Evolutionary conservation across 2,797 vertebrate genomes (phyloP).

Genomic region (Borostomias antarcticus): DNA sequence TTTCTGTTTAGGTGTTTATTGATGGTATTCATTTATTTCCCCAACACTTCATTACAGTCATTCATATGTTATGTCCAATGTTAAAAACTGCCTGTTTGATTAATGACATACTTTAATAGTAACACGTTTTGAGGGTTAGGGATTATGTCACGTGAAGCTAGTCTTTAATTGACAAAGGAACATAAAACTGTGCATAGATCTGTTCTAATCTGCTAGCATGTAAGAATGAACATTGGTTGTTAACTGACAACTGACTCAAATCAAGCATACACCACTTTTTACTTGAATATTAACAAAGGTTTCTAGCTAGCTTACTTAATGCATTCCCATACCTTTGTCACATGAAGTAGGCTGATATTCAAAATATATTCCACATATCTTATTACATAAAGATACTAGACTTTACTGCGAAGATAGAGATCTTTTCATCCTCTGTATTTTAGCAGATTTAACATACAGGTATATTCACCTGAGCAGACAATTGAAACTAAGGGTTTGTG

Average conservation of each 20-base stretch:
- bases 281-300: not conserved
- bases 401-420: too few relatives aligned
- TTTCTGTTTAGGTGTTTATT: not conserved
- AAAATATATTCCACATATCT: not conserved
- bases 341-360: not conserved
- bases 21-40: not conserved
- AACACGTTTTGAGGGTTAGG: not conserved
- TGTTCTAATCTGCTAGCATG: too few relatives aligned
- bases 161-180: too few relatives aligned
- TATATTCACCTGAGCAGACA: not conserved
- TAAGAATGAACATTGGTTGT: too few relatives aligned
- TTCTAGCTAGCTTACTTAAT: slow-evolving; percentile 1
- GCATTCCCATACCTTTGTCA: slow-evolving; percentile 1
- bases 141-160: not conserved
- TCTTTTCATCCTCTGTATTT: not conserved
- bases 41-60: not conserved
- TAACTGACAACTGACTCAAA: not conserved
- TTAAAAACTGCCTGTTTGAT: too few relatives aligned
- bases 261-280: not conserved
- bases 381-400: not conserved
- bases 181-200: too few relatives aligned
- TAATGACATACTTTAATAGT: not conserved
- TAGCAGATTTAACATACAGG: not conserved
- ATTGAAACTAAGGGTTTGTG: slow-evolving; percentile 1
- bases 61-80: too few relatives aligned